Evolutionary conservation across 92 coral and sea anemone species (phyloP), one percentile per base, ranked within the genome.

Genomic region (Muricea muricata): DNA sequence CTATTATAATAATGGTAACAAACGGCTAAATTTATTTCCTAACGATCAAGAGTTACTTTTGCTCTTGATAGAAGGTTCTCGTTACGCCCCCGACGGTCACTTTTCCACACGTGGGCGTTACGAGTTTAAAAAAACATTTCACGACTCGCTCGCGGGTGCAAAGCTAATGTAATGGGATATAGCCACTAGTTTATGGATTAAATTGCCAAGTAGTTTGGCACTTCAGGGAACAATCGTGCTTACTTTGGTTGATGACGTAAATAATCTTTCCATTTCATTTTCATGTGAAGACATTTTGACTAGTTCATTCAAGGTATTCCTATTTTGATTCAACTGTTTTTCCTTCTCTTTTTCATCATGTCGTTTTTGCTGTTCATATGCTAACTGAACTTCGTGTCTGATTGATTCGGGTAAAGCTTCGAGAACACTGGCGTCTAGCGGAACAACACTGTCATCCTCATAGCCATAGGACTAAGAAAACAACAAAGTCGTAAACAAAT

Each of bases 351-450:
- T 78, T 39, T 56, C 83, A 25, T 78, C 83, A 45, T 78, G 71
- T 13, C 54, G 70, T 35, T 58, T 73, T 75, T 81, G 84, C 24
- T 54, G 84, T 85, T 85, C 75, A 57, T 87, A 92, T 23, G 91
- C 90, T 42, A 80, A 80, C 45, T 92, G 88, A 17, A 90, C 86
- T 85, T 92, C 96, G 46, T 81, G 85, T 67, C 96, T 83, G 14
- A 92, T 73, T 52, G 78, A 85, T 77, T 92, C 96, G 31, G 96
- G 96, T 54, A 92, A 69, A 1, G 93, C 96, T 46, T 83, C 88
- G 7, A 92, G 87, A 45, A 85, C 86, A 48, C 89, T 91, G 21
- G 93, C 86, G 55, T 92, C 96, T 23, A 92, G 54, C 31, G n/a
- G 15, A 15, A 41, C 30, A 7, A 20, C 15, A 13, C 11, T 56